Base-by-base conservation (phyloP, 2,888 invertebrate species). In the Epirrhoe alternata region DNA sequence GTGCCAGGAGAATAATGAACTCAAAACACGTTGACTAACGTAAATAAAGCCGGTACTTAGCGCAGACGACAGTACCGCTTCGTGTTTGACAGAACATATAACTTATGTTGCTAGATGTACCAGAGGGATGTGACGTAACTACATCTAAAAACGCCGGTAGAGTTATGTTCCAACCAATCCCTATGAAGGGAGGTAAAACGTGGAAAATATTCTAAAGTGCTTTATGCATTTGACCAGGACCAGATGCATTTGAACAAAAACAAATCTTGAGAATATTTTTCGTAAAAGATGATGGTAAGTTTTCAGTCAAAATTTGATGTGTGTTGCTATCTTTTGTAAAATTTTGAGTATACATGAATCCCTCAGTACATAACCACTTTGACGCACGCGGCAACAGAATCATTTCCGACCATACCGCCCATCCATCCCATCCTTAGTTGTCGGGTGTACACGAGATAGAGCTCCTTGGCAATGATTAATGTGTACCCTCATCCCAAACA, bases 391-490 rank as follows among this genome's bases (percentile, higher is more conserved):
- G 16, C 50, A 24, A 24, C 47, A n/a, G 50, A 52, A 52, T 52
- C 51, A 52, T 42, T 52, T 55, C 35, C 35, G 49, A 47, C 35
- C 47, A 24, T 33, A 33, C 47, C 30, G 14, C 6, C 78, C 75
- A 75, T 78, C 68, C 76, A 78, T 76, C 80, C 61, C 64, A 61
- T 53, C 68, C 54, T 53, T 68, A 64, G 63, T 53, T 53, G 60
- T 61, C 64, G 64, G 79, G 81, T 81, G 82, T 80, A 80, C 74
- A 79, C 73, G 81, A 89, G 89, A 88, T 88, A 90, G 81, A 81
- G 82, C 77, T 76, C 75, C 76, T 79, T 80, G 79, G 78, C 77
- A 82, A 88, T 91, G 90, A 90, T 90, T 90, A 87, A 90, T 90
- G 90, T 74, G 80, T 75, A 84, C 84, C 85, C 86, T 82, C 84